Conservation (phyloP, 2,113 vertebrate genomes). For the Coregonus clupeaformis region DNA sequence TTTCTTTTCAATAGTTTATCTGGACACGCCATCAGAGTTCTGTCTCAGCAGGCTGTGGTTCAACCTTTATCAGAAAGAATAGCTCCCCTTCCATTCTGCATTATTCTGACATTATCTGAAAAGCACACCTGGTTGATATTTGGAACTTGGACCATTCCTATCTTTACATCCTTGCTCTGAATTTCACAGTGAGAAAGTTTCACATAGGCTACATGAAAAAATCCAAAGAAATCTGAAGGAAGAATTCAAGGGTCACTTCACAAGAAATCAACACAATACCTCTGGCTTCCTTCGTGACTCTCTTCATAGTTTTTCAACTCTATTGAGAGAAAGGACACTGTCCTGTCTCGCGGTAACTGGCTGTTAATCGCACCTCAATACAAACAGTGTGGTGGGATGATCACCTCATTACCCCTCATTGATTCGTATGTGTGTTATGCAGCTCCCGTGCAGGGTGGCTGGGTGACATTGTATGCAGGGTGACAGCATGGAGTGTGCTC, state of each 20-base stretch:
- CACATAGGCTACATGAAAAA: slow-evolving; percentile 52
- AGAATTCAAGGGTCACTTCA: slow-evolving; percentile 45
- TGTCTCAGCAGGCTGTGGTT: slow-evolving; percentile 38
- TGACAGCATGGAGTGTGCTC: slow-evolving; percentile 34
- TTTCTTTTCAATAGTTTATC: slow-evolving; percentile 44
- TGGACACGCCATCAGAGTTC: slow-evolving; percentile 33
- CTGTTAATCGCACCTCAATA: slow-evolving; percentile 49
- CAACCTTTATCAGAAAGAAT: slow-evolving; percentile 40
- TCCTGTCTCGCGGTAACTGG: slow-evolving; percentile 41
- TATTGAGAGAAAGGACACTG: slow-evolving; percentile 33
- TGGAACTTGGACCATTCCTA: slow-evolving; percentile 41
- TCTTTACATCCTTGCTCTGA: slow-evolving; percentile 44
- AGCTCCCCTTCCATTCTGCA: slow-evolving; percentile 14
- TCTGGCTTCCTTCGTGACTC: slow-evolving; percentile 47
- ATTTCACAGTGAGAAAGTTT: slow-evolving; percentile 7
- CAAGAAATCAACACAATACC: slow-evolving; percentile 47
- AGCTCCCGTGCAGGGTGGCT: slow-evolving; percentile 38
- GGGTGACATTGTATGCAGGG: slow-evolving; percentile 55
- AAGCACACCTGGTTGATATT: slow-evolving; percentile 42
- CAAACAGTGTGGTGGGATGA: slow-evolving; percentile 42
- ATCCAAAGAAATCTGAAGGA: slow-evolving; percentile 36
- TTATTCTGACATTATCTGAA: slow-evolving; percentile 49
- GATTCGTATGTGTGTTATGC: slow-evolving; percentile 51
- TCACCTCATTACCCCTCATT: slow-evolving; percentile 58
- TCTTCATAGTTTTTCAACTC: slow-evolving; percentile 5